A percentile compares a stretch with the other conserved stretches of the same genome.
These are phyloP conservation scores for Hofmannophila pseudospretella DNA, from an alignment of 2,888 invertebrate genomes.

Conservation along the genomic window DNA sequence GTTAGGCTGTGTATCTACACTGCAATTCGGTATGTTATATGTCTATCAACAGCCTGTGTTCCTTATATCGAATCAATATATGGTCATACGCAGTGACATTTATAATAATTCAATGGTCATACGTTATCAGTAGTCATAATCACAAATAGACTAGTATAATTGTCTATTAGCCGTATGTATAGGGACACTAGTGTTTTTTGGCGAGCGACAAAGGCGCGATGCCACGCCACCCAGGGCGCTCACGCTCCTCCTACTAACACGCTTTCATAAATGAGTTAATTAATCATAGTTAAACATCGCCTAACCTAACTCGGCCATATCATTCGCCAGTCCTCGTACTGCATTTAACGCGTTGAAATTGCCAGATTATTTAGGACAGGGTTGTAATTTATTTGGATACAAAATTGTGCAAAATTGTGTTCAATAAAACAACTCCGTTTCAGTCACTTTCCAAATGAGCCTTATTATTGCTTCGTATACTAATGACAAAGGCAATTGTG, in stretches of 20 bases:
- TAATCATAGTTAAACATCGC: constrained; percentile 52
- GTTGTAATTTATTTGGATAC: neutral
- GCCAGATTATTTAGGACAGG: neutral
- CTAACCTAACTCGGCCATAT: constrained; percentile 30
- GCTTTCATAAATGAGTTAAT: constrained; percentile 52
- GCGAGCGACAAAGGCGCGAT: constrained; percentile 20
- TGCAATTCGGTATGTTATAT: no score
- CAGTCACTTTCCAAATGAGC: neutral
- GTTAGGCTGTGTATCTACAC: no score
- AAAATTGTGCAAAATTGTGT: neutral
- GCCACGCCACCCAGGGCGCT: constrained; percentile 15
- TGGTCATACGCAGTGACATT: no score
- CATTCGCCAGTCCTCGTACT: constrained; percentile 17
- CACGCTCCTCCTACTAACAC: constrained; percentile 27
- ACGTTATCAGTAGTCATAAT: no score
- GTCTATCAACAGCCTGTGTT: no score
- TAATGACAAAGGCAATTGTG: constrained; percentile 3
- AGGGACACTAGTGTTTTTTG: constrained; percentile 20
- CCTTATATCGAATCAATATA: no score
- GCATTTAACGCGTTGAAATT: constrained; percentile 1
- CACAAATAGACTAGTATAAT: no score
- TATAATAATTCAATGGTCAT: no score
- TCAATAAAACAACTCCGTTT: neutral
- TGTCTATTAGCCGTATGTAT: no score
- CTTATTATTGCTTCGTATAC: neutral